Evolutionary conservation across 2,888 invertebrate genomes (phyloP).

Genomic region (Pterostichus madidus): DNA sequence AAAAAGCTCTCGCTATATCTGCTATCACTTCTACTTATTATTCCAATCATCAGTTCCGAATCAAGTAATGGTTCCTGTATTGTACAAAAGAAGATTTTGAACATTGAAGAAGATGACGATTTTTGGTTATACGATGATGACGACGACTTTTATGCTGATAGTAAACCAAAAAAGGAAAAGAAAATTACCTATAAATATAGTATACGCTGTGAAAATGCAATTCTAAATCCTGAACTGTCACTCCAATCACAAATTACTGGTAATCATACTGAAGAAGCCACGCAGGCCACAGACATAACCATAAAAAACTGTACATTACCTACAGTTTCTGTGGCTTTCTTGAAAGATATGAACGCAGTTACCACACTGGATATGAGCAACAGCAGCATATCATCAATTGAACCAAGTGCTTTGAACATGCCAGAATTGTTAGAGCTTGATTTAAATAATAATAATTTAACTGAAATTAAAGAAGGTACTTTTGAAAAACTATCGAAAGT

Average conservation of each 20-base stretch:
- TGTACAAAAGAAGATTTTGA: background rate
- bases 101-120: background rate
- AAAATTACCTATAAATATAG: background rate
- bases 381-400: conserved; percentile 13
- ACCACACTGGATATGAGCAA: background rate
- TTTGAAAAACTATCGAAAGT: background rate
- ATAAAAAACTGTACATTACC: background rate
- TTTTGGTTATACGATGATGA: conserved; percentile 11
- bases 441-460: conserved; percentile 10
- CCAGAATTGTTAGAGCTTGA: background rate
- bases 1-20: too few relatives aligned
- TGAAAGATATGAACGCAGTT: background rate
- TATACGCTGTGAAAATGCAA: background rate
- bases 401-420: background rate
- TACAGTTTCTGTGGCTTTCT: background rate
- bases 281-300: background rate
- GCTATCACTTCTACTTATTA: too few relatives aligned
- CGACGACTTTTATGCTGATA: background rate
- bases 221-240: background rate
- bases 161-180: background rate
- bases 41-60: too few relatives aligned
- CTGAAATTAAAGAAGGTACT: conserved; percentile 16
- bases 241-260: background rate
- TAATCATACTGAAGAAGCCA: background rate
- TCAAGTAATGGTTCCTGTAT: background rate